Base-by-base conservation (phyloP, 2,888 invertebrate species). In the Minunthozetes semirufus region DNA sequence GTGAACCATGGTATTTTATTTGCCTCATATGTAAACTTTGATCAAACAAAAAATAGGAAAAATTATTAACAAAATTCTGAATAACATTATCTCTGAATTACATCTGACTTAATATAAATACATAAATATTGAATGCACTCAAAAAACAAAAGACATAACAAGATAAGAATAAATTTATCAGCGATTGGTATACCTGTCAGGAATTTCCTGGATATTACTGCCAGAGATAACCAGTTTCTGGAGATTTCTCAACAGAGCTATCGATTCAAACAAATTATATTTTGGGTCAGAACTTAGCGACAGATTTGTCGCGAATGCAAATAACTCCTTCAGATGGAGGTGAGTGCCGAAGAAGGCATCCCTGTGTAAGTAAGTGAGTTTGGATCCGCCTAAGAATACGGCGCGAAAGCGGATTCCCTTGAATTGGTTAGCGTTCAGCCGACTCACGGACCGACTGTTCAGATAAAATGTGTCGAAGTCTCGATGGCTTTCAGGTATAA, bases 311-410 rank as follows among this genome's bases (percentile, higher is more conserved):
- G 46, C 50, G 22, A 56, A 75, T 1, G 71, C 71, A 19, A 22
- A 75, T n/a, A 75, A 29, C 19, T 70, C 50, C 6, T 71, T 19
- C 1, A 75, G 1, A 33, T 33, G 25, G 0, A 56, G 15, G 27
- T 75, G 70, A n/a, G 75, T 75, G 19, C 71, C 75, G 9, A 29
- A 17, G 33, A 75, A 75, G 15, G 75, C 71, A 71, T 71, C 71
- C 38, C 56, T 29, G 22, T 71, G 29, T n/a, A 75, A 19, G 56
- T 53, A 53, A 1, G 71, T 71, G 15, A 75, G 27, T 15, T 75
- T 71, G 27, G 48, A 56, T 9, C 75, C 75, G 19, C 71, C 38
- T 27, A 75, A 61, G 15, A 75, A 17, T 0, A 75, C 19, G 1
- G 46, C 33, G 13, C 71, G 25, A 50, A 75, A 72, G 9, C 56